phyloP scores from a whole-genome alignment of 2,113 vertebrate genomes.

The Leptocoma aspasia region DNA sequence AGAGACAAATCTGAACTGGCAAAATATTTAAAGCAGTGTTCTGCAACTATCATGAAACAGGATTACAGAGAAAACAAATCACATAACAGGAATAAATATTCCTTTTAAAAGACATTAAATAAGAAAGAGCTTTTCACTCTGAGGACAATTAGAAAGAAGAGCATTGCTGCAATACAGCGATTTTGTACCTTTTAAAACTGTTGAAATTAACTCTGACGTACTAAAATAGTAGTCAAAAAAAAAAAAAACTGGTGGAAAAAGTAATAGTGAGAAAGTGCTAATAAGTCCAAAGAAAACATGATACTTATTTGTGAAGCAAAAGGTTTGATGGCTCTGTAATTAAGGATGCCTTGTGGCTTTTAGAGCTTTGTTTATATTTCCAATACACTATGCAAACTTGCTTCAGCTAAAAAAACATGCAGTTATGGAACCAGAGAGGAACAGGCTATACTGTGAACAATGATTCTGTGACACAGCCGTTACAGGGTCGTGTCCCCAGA shows the following conservation, averaged over 20 bases:
- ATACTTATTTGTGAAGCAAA: constrained; percentile 37
- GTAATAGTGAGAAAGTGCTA: constrained; percentile 23
- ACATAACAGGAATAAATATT: not conserved
- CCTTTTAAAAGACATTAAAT: not conserved
- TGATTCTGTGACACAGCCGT: not conserved
- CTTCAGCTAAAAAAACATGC: not conserved
- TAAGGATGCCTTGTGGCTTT: constrained; percentile 1
- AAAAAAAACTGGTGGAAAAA: constrained; percentile 21
- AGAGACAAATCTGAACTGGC: constrained; percentile 14
- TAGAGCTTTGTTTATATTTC: constrained; percentile 47
- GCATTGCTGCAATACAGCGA: not conserved
- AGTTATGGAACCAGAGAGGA: not conserved
- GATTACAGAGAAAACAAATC: constrained; percentile 13
- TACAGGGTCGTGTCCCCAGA: not conserved
- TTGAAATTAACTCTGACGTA: not conserved
- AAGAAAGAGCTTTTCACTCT: constrained; percentile 1
- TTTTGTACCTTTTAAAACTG: not conserved
- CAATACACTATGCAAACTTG: constrained; percentile 29
- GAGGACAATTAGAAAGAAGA: not conserved
- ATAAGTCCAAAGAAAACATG: constrained; percentile 41
- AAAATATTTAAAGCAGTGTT: constrained; percentile 31
- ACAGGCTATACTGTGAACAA: constrained; percentile 1
- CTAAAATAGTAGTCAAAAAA: constrained; percentile 28
- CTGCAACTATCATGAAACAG: constrained; percentile 20
- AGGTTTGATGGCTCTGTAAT: constrained; percentile 13